These are phyloP conservation scores for Patiria miniata DNA, from an alignment of 35 echinoderm and acorn worm genomes.

Conservation along the genomic window DNA sequence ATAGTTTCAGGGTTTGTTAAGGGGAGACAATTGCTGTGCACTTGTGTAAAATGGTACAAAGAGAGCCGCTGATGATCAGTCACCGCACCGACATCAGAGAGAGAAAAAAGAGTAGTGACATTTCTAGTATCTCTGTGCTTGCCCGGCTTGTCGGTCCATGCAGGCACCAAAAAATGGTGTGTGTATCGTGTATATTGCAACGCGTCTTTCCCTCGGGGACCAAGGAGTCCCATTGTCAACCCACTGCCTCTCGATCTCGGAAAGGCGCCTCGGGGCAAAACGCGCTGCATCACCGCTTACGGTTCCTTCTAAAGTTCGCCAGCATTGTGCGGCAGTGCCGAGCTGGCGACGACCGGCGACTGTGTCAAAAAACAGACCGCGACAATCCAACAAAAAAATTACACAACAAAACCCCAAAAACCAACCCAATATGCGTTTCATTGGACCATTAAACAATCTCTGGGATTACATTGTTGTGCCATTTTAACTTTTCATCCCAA, in stretches of 20 bases:
- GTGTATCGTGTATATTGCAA: no score
- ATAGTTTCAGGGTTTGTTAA: no score
- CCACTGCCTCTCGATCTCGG: background rate
- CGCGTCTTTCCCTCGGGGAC: no score
- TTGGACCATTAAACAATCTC: conserved; percentile 29
- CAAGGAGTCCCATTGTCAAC: no score
- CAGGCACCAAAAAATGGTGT: no score
- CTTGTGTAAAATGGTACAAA: no score
- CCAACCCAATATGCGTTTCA: background rate
- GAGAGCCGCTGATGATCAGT: no score
- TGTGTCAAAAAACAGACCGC: background rate
- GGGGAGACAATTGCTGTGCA: no score
- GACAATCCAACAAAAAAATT: background rate
- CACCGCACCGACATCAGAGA: no score
- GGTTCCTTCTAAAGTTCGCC: background rate
- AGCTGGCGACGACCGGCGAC: background rate
- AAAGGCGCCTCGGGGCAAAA: background rate
- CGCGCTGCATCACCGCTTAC: conserved; percentile 1
- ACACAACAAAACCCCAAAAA: background rate
- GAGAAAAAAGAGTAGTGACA: no score
- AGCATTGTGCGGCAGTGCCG: background rate
- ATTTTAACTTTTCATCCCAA: background rate
- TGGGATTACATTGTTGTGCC: background rate
- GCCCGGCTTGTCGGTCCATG: no score
- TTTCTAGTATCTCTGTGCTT: no score